phyloP scores from a whole-genome alignment of 2,113 vertebrate species.

The Azemiops feae region DNA sequence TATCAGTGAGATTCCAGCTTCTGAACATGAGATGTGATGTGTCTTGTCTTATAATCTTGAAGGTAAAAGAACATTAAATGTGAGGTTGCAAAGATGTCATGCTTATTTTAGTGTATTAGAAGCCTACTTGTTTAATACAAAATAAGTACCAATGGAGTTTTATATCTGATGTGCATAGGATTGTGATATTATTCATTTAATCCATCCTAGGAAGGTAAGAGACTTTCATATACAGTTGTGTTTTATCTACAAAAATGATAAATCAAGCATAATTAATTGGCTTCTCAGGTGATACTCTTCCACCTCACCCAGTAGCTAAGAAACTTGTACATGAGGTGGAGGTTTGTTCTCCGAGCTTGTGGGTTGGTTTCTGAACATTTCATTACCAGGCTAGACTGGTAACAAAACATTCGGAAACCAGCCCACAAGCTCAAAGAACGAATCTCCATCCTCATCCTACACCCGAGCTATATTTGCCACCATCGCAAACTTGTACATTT shows the following conservation, averaged over 20 bases:
- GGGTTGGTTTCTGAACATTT: neutral
- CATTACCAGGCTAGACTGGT: neutral
- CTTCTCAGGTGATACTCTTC: neutral
- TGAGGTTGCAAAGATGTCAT: neutral
- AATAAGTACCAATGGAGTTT: neutral
- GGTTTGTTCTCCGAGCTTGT: neutral
- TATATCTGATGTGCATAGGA: neutral
- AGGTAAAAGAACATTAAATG: neutral
- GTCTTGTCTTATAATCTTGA: neutral
- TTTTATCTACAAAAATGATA: neutral
- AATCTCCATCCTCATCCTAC: neutral
- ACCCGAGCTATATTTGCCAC: neutral
- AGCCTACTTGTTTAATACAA: neutral
- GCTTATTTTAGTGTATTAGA: neutral
- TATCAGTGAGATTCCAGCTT: neutral
- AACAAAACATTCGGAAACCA: neutral
- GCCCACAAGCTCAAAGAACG: neutral
- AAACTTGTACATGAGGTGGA: neutral
- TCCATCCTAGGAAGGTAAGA: neutral
- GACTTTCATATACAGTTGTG: neutral
- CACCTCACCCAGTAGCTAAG: neutral
- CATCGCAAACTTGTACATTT: neutral
- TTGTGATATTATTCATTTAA: neutral
- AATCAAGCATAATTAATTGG: neutral
- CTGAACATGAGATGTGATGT: neutral